Conservation (phyloP, 1,140 invertebrate species). For the Monochamus saltuarius region DNA sequence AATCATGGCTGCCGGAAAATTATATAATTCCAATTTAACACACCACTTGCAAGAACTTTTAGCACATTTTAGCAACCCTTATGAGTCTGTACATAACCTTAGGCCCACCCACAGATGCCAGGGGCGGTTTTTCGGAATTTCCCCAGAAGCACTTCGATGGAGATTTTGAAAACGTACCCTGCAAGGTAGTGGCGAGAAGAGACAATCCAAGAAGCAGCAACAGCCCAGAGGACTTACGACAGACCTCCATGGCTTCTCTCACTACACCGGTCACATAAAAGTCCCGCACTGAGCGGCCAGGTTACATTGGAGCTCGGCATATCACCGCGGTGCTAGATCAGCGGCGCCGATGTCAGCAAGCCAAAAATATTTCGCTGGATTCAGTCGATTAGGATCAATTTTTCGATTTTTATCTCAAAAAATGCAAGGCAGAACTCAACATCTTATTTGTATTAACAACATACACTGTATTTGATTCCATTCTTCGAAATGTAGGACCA, state of each 20-base stretch:
- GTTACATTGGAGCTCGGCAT: constrained; percentile 40
- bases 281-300: constrained; percentile 47
- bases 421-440: too few relatives aligned
- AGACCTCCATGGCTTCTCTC: constrained; percentile 50
- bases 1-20: constrained; percentile 36
- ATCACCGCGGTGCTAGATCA: constrained; percentile 32
- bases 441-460: too few relatives aligned
- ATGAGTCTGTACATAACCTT: constrained; percentile 9
- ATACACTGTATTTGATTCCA: too few relatives aligned
- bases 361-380: constrained; percentile 3
- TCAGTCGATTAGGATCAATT: not conserved
- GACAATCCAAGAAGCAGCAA: constrained; percentile 49
- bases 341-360: constrained; percentile 19
- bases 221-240: constrained; percentile 48
- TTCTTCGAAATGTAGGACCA: too few relatives aligned
- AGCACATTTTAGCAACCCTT: constrained; percentile 8
- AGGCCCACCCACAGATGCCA: constrained; percentile 21
- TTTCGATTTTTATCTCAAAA: too few relatives aligned
- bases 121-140: constrained; percentile 3
- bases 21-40: constrained; percentile 34
- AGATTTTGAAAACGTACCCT: constrained; percentile 44
- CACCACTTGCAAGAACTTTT: constrained; percentile 15
- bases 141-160: not conserved
- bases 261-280: constrained; percentile 49
- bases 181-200: constrained; percentile 49